These are phyloP conservation scores for Aspidiotus rigidus DNA, from an alignment of 2,888 invertebrate species.

Conservation along the genomic window DNA sequence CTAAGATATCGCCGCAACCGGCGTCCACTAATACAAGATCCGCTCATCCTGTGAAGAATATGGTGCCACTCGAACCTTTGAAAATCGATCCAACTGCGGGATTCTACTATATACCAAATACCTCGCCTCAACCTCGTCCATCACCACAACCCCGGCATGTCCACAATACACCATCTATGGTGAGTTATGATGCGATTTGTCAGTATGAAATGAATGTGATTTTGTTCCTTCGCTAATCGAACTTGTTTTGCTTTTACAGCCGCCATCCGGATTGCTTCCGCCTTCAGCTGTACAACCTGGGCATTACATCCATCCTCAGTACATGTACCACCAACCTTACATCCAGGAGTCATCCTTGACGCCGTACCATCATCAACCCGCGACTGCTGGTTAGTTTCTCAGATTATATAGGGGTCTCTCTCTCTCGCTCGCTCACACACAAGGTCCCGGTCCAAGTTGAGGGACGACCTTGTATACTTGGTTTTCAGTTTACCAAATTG, in stretches of 20 bases:
- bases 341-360: constrained; percentile 44
- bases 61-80: constrained; percentile 27
- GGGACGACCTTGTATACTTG: too few relatives aligned
- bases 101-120: constrained; percentile 23
- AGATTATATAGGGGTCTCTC: too few relatives aligned
- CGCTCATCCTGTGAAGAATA: constrained; percentile 21
- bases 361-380: constrained; percentile 17
- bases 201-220: not conserved
- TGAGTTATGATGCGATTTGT: not conserved
- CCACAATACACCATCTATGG: constrained; percentile 17
- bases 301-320: constrained; percentile 50
- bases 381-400: constrained; percentile 17
- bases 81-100: constrained; percentile 24
- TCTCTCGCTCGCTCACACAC: too few relatives aligned
- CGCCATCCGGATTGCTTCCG: constrained; percentile 13
- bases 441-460: too few relatives aligned
- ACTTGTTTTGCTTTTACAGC: not conserved
- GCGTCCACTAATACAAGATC: constrained; percentile 12
- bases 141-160: constrained; percentile 21
- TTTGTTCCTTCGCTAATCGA: not conserved
- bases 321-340: constrained; percentile 47
- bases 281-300: constrained; percentile 42
- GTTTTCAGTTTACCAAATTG: too few relatives aligned
- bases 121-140: constrained; percentile 20
- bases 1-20: constrained; percentile 37